phyloP scores from a whole-genome alignment of 2,888 invertebrate genomes.

The Tetheella fluctuosa region DNA sequence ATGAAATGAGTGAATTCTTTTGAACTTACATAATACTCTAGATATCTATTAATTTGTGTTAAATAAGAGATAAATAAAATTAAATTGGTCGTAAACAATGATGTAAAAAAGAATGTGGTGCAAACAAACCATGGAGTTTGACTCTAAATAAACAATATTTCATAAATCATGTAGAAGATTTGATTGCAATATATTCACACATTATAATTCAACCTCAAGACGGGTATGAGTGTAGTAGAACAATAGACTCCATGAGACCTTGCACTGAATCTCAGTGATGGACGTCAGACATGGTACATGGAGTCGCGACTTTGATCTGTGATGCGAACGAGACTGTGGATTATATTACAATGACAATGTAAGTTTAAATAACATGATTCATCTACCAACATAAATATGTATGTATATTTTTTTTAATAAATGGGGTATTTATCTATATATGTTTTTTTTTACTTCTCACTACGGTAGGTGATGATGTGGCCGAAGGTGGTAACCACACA shows the following conservation, averaged over 20 bases:
- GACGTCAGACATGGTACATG: conserved; percentile 1
- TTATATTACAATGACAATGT: conserved; percentile 35
- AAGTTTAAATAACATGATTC: no score
- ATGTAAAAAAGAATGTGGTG: no score
- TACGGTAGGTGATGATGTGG: no score
- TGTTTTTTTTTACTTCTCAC: no score
- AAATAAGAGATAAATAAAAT: no score
- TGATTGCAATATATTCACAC: conserved; percentile 6
- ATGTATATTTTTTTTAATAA: no score
- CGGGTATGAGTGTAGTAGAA: conserved; percentile 26
- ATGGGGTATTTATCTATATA: no score
- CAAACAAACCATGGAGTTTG: no score
- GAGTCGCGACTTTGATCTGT: conserved; percentile 27
- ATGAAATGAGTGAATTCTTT: conserved; percentile 7
- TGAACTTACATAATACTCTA: conserved; percentile 14
- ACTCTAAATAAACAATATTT: background rate
- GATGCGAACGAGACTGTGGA: conserved; percentile 15
- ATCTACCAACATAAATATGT: no score
- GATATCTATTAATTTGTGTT: background rate
- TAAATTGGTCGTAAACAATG: background rate
- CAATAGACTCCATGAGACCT: conserved; percentile 43
- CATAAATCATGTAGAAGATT: background rate
- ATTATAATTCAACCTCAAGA: background rate
- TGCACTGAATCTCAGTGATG: conserved; percentile 27
- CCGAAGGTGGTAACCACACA: no score